Evolutionary conservation across 2,797 vertebrate genomes (phyloP).

Genomic region (Spea hammondii): DNA sequence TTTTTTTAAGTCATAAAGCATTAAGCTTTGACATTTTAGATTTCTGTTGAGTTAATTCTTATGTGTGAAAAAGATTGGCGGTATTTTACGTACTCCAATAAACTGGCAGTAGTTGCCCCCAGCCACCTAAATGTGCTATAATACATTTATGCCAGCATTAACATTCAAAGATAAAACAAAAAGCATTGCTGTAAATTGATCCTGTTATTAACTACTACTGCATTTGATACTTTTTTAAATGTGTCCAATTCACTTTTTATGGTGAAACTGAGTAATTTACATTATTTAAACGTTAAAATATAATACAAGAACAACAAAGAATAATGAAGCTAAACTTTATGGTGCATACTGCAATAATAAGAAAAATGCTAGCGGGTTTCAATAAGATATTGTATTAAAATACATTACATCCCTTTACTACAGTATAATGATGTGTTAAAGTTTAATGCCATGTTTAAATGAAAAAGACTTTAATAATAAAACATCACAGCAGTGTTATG

Average conservation of each 20-base stretch:
- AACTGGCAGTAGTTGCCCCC: no score
- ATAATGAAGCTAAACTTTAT: conserved; percentile 45
- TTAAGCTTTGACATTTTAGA: no score
- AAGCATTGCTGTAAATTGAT: not conserved
- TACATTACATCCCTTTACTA: conserved; percentile 35
- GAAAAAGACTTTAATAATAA: conserved; percentile 38
- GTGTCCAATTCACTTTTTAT: conserved; percentile 2
- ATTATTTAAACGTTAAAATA: conserved; percentile 35
- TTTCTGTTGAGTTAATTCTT: no score
- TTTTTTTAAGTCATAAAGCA: no score
- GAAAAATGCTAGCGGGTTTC: conserved; percentile 45
- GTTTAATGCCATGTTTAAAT: conserved; percentile 47
- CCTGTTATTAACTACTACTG: not conserved
- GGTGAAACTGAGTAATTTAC: conserved; percentile 19
- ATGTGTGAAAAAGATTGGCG: no score
- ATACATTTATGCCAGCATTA: no score
- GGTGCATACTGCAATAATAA: conserved; percentile 44
- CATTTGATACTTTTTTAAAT: conserved; percentile 21
- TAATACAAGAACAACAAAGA: conserved; percentile 43
- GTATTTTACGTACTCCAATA: no score
- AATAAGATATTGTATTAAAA: conserved; percentile 41
- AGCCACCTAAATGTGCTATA: no score
- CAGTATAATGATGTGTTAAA: conserved; percentile 46
- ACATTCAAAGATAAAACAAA: no score
- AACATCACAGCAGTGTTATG: conserved; percentile 19